These are phyloP conservation scores for Thunnus thynnus DNA, from an alignment of 2,113 vertebrate species.

Conservation along the genomic window DNA sequence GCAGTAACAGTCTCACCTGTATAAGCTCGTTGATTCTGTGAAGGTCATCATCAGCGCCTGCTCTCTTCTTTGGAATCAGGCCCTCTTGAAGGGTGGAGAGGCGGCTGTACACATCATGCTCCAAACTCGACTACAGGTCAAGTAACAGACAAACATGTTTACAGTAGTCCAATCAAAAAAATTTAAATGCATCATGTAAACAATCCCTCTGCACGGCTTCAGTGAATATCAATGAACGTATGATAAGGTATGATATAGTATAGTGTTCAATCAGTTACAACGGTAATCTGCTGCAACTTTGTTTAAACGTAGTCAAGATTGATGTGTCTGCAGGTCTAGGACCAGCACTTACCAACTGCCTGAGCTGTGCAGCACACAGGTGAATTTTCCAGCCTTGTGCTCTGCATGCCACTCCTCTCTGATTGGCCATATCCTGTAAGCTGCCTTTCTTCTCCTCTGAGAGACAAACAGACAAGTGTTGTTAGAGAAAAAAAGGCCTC, in stretches of 20 bases:
- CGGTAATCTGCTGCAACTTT: no score
- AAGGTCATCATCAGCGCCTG: conserved; percentile 93
- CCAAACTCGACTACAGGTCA: conserved; percentile 90
- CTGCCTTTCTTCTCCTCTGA: conserved; percentile 97
- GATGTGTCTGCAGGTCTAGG: not conserved
- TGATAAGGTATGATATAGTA: no score
- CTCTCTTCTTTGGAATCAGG: conserved; percentile 98
- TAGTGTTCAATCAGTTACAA: no score
- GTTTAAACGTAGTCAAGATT: no score
- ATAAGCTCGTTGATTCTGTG: conserved; percentile 98
- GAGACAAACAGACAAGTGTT: conserved; percentile 4
- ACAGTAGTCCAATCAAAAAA: not conserved
- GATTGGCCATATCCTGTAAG: conserved; percentile 96
- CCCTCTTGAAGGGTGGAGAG: conserved; percentile 96
- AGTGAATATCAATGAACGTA: not conserved
- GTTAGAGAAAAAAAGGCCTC: not conserved
- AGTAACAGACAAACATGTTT: not conserved
- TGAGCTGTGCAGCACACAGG: conserved; percentile 95
- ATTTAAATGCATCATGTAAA: not conserved
- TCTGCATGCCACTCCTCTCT: conserved; percentile 96
- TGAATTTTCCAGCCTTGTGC: conserved; percentile 99
- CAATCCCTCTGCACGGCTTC: no score
- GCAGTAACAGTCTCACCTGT: conserved; percentile 85
- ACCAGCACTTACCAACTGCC: conserved; percentile 92
- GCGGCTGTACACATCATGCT: conserved; percentile 96